A percentile compares a stretch with the other conserved stretches of the same genome.
Evolutionary conservation across 2,113 vertebrate genomes (phyloP).

Genomic region (Oreochromis niloticus): DNA sequence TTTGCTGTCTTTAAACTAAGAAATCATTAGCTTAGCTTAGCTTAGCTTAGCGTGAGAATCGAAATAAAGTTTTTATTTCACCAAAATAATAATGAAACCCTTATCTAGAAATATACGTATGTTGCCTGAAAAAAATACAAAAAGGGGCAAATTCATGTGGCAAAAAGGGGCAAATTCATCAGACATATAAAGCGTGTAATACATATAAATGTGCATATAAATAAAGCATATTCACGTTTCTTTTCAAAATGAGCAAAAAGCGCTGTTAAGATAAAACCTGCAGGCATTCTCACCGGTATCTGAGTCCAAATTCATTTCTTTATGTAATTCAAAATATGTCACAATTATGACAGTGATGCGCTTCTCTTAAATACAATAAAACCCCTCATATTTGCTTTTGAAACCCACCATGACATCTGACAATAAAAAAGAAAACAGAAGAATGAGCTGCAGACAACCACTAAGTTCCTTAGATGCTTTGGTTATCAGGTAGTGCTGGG

Average conservation of each 20-base stretch:
- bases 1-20: not conserved
- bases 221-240: not conserved
- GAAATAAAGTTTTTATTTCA: not conserved
- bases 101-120: not conserved
- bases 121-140: not conserved
- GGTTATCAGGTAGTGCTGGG: not conserved
- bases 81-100: not conserved
- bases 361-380: not conserved
- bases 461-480: not conserved
- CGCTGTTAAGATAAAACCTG: not conserved
- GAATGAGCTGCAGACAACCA: not conserved
- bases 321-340: slow-evolving; percentile 4
- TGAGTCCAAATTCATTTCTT: not conserved
- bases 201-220: not conserved
- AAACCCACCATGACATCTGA: not conserved
- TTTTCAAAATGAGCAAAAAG: not conserved
- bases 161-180: not conserved
- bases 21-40: not conserved
- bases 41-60: not conserved
- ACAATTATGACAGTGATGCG: not conserved
- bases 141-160: not conserved
- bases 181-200: not conserved
- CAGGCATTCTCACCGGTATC: not conserved
- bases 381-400: not conserved
- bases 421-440: not conserved